Base-by-base conservation (phyloP, 2,888 invertebrate genomes). In the Piscicola geometra region DNA sequence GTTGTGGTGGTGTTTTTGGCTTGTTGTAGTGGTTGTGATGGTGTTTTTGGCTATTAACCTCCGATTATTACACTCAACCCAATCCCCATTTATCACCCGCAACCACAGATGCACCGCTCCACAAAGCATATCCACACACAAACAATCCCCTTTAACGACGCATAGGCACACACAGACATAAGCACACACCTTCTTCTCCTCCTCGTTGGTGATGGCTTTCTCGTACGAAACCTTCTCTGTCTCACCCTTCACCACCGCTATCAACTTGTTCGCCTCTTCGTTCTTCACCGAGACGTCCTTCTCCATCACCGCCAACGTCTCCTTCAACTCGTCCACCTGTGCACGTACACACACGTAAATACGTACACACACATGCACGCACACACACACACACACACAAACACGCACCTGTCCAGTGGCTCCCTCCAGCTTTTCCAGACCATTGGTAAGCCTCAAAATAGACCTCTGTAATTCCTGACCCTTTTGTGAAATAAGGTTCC, bases 231-330 rank as follows among this genome's bases (percentile, higher is more conserved):
- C 96, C n/a, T 67, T 67, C 21, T 73, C 73, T 9, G 73, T 73
- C 36, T 73, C 73, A 32, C 52, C 73, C 64, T 73, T 73, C 21
- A 73, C 52, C 33, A 75, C 75, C 21, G 70, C 69, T 81, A 97
- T 95, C 41, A 97, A 88, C 79, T 91, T 90, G 86, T 97, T 96
- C 1, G 96, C 96, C 2, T 94, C 95, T 79, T 95, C 95, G 84
- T 96, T 97, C 84, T 97, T 96, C 83, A 93, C 92, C 82, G 94
- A 92, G 76, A 97, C 85, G 82, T 95, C 96, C 9, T 94, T 87
- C 87, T 97, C 97, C 86, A 97, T 96, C 35, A 93, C 88, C 0
- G 95, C 96, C 70, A 97, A 86, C 84, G 93, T 94, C 72, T 90
- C 91, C 86, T 97, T 97, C 75, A 97, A 87, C 81, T 92, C 92